phyloP scores from a whole-genome alignment of 2,113 vertebrate genomes.

The Cochlearius cochlearius region DNA sequence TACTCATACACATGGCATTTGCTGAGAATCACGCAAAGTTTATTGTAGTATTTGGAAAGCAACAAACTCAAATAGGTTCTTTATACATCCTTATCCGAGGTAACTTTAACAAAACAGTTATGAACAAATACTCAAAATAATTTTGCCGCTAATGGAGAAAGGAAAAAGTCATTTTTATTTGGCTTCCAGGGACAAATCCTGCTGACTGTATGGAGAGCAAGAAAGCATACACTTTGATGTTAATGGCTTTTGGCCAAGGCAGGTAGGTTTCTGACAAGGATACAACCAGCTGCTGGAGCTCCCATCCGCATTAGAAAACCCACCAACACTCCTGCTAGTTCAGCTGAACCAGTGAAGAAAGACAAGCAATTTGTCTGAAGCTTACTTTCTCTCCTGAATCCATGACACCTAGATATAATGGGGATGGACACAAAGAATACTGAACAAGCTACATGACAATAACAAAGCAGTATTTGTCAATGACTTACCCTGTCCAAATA shows the following conservation, averaged over 20 bases:
- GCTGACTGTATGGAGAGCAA: neutral
- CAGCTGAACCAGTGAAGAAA: neutral
- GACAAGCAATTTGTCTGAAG: neutral
- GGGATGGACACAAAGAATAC: neutral
- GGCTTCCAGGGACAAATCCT: neutral
- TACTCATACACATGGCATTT: neutral
- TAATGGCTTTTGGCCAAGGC: neutral
- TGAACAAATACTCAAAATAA: neutral
- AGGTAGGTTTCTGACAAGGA: neutral
- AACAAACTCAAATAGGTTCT: neutral
- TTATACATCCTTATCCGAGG: neutral
- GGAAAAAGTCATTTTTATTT: neutral
- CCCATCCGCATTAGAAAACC: neutral
- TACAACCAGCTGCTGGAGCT: neutral
- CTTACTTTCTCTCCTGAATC: neutral
- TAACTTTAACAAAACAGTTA: neutral
- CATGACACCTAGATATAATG: neutral
- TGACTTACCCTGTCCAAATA: neutral
- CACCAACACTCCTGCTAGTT: neutral
- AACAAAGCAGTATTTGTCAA: neutral
- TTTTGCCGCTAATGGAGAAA: neutral
- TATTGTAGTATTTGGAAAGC: neutral
- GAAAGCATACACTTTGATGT: neutral
- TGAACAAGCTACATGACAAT: neutral
- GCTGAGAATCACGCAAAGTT: neutral